These are phyloP conservation scores for Amphiprion clarkii DNA, from an alignment of 2,797 vertebrate genomes.

Conservation along the genomic window DNA sequence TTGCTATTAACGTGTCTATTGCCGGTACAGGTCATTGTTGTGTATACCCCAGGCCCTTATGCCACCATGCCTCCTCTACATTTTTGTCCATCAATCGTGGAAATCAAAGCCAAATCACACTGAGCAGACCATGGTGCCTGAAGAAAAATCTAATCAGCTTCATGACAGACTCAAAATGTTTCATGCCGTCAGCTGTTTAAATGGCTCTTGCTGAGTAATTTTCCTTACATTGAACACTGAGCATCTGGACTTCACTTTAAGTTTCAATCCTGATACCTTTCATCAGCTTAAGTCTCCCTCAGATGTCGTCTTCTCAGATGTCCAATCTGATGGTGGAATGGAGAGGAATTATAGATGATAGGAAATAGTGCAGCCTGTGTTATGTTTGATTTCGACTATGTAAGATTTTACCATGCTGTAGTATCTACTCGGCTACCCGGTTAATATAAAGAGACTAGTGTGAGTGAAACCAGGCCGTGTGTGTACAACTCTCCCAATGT, in stretches of 20 bases:
- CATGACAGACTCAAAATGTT: conserved; percentile 36
- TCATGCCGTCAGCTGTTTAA: conserved; percentile 40
- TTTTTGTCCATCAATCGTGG: conserved; percentile 21
- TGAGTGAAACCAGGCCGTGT: conserved; percentile 9
- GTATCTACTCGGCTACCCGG: background rate
- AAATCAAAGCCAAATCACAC: conserved; percentile 30
- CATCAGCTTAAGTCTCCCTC: conserved; percentile 57
- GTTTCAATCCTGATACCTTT: conserved; percentile 51
- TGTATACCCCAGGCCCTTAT: background rate
- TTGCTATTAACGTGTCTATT: too few relatives aligned
- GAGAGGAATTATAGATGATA: conserved; percentile 55
- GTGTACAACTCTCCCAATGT: background rate
- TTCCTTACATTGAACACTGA: conserved; percentile 35
- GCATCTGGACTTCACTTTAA: conserved; percentile 49
- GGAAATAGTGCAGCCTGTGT: conserved; percentile 14
- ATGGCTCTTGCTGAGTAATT: conserved; percentile 29
- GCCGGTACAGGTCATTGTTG: too few relatives aligned
- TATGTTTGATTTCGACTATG: conserved; percentile 20
- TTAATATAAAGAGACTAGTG: conserved; percentile 11
- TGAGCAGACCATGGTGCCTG: background rate
- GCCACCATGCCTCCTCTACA: background rate
- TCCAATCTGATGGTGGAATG: conserved; percentile 48
- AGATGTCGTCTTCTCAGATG: conserved; percentile 57
- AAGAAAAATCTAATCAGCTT: conserved; percentile 25
- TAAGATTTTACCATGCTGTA: background rate